phyloP scores from a whole-genome alignment of 2,113 vertebrate species.

The Scomber japonicus region DNA sequence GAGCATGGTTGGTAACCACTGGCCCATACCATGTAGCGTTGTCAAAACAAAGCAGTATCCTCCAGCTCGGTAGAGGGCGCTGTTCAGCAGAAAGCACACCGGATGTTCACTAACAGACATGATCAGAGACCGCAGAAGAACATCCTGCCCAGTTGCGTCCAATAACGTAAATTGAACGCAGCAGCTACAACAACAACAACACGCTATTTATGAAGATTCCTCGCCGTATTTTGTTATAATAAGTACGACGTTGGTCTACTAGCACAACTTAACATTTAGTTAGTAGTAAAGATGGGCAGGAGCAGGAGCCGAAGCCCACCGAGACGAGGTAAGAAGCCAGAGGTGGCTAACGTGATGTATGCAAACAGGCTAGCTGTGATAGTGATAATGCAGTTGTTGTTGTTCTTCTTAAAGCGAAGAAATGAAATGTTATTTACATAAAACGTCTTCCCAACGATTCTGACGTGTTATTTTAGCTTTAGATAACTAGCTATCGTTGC shows the following conservation, averaged over 20 bases:
- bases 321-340: constrained; percentile 79
- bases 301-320: constrained; percentile 83
- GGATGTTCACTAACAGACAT: constrained; percentile 6
- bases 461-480: too few relatives aligned
- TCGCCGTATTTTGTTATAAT: rapidly evolving
- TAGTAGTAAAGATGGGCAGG: constrained; percentile 71
- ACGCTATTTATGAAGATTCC: neutral
- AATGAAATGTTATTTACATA: too few relatives aligned
- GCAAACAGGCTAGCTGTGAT: neutral
- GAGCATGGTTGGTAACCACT: too few relatives aligned
- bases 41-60: neutral
- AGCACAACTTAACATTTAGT: neutral
- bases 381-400: neutral
- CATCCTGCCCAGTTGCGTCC: too few relatives aligned
- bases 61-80: constrained; percentile 45
- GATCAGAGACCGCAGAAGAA: neutral
- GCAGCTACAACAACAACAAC: neutral
- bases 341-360: neutral
- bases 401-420: neutral
- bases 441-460: too few relatives aligned
- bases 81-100: neutral
- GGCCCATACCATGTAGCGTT: too few relatives aligned
- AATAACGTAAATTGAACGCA: neutral
- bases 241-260: neutral
- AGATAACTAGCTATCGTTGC: neutral